phyloP scores from a whole-genome alignment of 1,140 invertebrate species.

The Drosophila serrata region DNA sequence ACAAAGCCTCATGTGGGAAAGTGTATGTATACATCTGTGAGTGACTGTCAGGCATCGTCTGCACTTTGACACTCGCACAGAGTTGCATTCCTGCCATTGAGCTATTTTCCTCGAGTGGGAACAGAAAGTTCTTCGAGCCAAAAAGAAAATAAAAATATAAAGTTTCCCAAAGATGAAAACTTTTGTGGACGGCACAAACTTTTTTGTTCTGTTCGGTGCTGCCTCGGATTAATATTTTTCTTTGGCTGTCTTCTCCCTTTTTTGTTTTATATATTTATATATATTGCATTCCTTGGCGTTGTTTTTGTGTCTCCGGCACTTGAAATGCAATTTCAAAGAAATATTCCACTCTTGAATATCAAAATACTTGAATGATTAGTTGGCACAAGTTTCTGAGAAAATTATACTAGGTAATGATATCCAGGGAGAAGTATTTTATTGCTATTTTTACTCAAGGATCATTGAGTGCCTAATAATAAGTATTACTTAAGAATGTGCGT shows the following conservation, averaged over 20 bases:
- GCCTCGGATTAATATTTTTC: constrained; percentile 72
- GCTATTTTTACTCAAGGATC: neutral
- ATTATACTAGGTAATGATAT: neutral
- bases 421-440: neutral
- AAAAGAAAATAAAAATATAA: constrained; percentile 43
- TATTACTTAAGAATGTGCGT: too few relatives aligned
- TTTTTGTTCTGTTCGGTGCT: constrained; percentile 44
- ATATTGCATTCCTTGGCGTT: constrained; percentile 44
- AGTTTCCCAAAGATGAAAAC: constrained; percentile 45
- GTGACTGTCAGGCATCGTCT: constrained; percentile 37
- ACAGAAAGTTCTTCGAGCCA: constrained; percentile 38
- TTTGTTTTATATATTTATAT: constrained; percentile 31
- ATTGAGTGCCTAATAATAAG: neutral
- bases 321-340: constrained; percentile 69
- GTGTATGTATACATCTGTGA: constrained; percentile 24
- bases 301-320: constrained; percentile 20
- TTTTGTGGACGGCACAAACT: constrained; percentile 53
- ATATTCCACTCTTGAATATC: constrained; percentile 63
- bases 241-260: constrained; percentile 15
- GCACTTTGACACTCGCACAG: constrained; percentile 18
- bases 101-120: constrained; percentile 45
- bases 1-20: constrained; percentile 18
- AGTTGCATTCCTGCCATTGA: constrained; percentile 51
- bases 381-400: neutral
- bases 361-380: constrained; percentile 43